Base-by-base conservation (phyloP, 1,140 invertebrate species). In the Cotesia chilonis region DNA sequence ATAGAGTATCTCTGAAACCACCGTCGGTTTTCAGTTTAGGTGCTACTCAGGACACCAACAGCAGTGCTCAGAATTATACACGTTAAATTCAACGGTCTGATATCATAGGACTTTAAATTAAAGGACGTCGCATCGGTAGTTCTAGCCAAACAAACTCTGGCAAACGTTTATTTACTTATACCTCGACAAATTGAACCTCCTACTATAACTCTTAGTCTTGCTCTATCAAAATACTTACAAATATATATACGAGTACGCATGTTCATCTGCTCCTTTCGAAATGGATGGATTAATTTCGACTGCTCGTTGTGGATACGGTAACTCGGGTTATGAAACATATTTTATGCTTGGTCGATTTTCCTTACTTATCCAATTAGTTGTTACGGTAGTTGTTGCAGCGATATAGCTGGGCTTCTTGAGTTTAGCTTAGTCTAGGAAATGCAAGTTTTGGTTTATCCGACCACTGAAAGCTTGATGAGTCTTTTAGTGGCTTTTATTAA, bases 121-220 rank as follows among this genome's bases (percentile, higher is more conserved):
- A 83, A 84, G 83, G 82, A 85, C 81, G 80, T 77, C 78, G 79
- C 75, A 75, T 80, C 76, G 76, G 76, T 83, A 77, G 75, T 73
- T 84, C 80, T 80, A 77, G 75, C 77, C 81, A 82, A 85, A 83
- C 81, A 85, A 85, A 85, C 83, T 85, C 77, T 68, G 69, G 20
- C 47, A 51, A 57, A 71, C 76, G 77, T 74, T 68, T 85, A 75
- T 85, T 85, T 85, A 78, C 83, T 81, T 84, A 84, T 78, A 84
- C 79, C 83, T 82, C 80, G 83, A 79, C 82, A 84, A 85, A 85
- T 85, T 83, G 79, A 83, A 85, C 79, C 60, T 63, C 47, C 79
- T 36, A 38, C 47, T 64, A n/a, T 37, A n/a, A 38, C 37, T 64
- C 60, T 20, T 28, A 28, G 28, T 47, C 41, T 47, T 47, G 10